Evolutionary conservation across 2,888 invertebrate genomes (phyloP).

Genomic region (Amiota minor): DNA sequence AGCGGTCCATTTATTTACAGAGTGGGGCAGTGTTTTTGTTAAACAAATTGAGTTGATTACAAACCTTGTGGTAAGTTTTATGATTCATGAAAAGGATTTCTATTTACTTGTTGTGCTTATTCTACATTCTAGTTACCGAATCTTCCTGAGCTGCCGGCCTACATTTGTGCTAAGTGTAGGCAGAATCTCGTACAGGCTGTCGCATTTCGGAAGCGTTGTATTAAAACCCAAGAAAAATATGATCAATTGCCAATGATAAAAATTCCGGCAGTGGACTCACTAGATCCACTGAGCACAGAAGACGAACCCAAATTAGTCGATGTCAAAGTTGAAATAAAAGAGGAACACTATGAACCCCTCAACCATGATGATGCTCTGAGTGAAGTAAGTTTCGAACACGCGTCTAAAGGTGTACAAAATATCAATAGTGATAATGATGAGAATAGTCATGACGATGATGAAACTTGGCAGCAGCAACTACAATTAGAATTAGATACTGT

Average conservation of each 20-base stretch:
- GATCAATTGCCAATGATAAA: constrained; percentile 3
- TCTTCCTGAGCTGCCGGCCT: constrained; percentile 1
- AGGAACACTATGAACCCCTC: neutral
- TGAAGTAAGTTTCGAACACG: constrained; percentile 1
- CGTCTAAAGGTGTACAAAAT: neutral
- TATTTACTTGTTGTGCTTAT: neutral
- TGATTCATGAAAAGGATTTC: too few species aligned
- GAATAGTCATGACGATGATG: neutral
- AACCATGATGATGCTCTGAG: neutral
- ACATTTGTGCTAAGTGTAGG: neutral
- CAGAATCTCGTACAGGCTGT: neutral
- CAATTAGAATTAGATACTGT: neutral
- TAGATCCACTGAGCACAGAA: constrained; percentile 18
- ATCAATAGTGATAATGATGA: neutral
- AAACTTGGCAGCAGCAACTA: neutral
- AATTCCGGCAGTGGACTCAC: neutral
- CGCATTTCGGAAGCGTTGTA: constrained; percentile 6
- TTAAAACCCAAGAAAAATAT: constrained; percentile 11
- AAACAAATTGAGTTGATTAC: constrained; percentile 16
- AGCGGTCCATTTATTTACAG: constrained; percentile 9
- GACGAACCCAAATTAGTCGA: neutral
- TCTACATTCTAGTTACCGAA: neutral
- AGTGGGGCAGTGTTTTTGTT: neutral
- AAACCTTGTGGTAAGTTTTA: neutral
- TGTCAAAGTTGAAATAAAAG: constrained; percentile 5